Base-by-base conservation (phyloP, 2,797 vertebrate species). In the Thalassophryne amazonica region DNA sequence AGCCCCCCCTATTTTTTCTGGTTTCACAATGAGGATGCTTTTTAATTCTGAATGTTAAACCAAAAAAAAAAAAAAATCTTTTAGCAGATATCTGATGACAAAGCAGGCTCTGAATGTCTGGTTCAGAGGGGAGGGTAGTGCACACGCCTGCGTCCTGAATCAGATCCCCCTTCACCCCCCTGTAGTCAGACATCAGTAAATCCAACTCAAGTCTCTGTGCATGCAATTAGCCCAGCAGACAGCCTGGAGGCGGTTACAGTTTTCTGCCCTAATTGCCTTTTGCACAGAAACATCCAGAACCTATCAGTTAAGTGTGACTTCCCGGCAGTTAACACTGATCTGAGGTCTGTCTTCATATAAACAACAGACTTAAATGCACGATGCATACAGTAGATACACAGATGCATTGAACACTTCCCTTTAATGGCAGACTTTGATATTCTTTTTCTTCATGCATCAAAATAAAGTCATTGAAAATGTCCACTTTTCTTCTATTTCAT, bases 261-360 rank as follows among this genome's bases (percentile, higher is more conserved):
- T 85, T 81, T 74, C 65, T 42, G 23, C 57, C 57, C 59, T 84
- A 82, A 85, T 87, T 82, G 76, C 59, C 60, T 78, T 68, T 65
- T 65, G 36, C 68, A 51, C 49, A 57, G 52, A 76, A 31, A 42
- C 66, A 59, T 58, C 28, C 35, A 58, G 13, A 41, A n/a, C 46
- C 39, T 20, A 47, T 74, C 27, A 60, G 58, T 57, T 55, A 55
- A 53, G 37, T 70, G 30, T 49, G 62, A 53, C 67, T 74, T 74
- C 56, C 52, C 47, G 29, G 40, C 56, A 60, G 61, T 57, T 48
- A 53, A 58, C 38, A 15, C 35, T 43, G 14, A 50, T 62, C 51
- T 45, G 14, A 10, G 17, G 50, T 60, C 35, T 41, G 42, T 52
- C 33, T 36, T 42, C 31, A 41, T 29, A 14, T 8, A 7, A 48